Conservation (phyloP, 1,140 invertebrate genomes). For the Leptoteleia sp. region DNA sequence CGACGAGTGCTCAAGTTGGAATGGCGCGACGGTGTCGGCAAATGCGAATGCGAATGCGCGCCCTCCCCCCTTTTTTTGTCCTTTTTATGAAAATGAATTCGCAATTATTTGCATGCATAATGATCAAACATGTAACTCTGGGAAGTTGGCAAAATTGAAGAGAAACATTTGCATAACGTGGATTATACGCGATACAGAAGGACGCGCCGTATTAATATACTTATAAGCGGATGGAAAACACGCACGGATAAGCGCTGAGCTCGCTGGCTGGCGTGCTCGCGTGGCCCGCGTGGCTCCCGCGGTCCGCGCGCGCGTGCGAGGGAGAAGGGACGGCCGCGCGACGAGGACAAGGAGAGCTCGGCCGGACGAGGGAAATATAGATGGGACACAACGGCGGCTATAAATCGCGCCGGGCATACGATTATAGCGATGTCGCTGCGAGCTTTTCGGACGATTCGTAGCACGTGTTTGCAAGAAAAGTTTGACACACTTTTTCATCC, state of each 20-base stretch:
- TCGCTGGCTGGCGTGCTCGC: too few relatives aligned
- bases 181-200: constrained; percentile 25
- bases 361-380: too few relatives aligned
- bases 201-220: constrained; percentile 46
- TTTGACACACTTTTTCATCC: constrained; percentile 54
- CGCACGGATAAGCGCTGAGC: not conserved
- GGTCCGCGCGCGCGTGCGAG: too few relatives aligned
- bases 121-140: constrained; percentile 28
- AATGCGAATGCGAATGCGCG: too few relatives aligned
- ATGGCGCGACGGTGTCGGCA: too few relatives aligned
- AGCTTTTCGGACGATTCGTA: constrained; percentile 43
- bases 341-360: too few relatives aligned
- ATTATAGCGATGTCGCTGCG: constrained; percentile 44
- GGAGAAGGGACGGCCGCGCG: too few relatives aligned
- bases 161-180: constrained; percentile 44
- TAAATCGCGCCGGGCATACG: constrained; percentile 42
- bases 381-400: constrained; percentile 23
- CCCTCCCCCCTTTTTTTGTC: too few relatives aligned
- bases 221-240: constrained; percentile 45
- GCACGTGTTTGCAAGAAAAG: constrained; percentile 54
- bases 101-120: constrained; percentile 45
- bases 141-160: constrained; percentile 44
- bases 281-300: too few relatives aligned
- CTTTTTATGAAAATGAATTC: constrained; percentile 43
- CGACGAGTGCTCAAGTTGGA: too few relatives aligned